A percentile compares a stretch with the other conserved stretches of the same genome.
Evolutionary conservation across 2,888 invertebrate species (phyloP).

Genomic region (Campoplex capitator): DNA sequence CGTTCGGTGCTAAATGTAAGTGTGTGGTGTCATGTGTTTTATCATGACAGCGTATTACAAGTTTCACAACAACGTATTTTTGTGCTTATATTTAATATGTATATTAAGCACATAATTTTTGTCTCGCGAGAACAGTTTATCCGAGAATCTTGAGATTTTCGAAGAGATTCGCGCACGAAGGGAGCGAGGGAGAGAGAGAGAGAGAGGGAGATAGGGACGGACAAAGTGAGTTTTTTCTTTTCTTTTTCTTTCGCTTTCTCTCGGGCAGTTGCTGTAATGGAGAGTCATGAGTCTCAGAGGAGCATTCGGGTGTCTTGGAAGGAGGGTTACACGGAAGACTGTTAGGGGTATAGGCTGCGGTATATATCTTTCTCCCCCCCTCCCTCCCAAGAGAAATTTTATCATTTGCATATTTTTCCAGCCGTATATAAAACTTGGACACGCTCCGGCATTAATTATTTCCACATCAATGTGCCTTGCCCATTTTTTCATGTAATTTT

Average conservation of each 20-base stretch:
- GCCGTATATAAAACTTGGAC: slow-evolving; percentile 19
- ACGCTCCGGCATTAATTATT: slow-evolving; percentile 34
- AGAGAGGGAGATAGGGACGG: not conserved
- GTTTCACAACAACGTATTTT: not conserved
- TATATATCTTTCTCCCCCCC: not conserved
- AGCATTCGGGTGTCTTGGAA: slow-evolving; percentile 61
- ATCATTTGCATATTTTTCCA: slow-evolving; percentile 36
- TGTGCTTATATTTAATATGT: slow-evolving; percentile 35
- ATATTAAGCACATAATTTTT: slow-evolving; percentile 39
- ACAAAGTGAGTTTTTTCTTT: slow-evolving; percentile 2
- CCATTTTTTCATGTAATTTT: slow-evolving; percentile 1
- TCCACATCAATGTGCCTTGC: slow-evolving; percentile 16
- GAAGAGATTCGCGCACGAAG: not conserved
- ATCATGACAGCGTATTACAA: not conserved
- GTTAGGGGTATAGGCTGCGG: slow-evolving; percentile 9
- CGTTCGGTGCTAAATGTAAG: not conserved
- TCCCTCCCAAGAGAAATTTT: slow-evolving; percentile 36
- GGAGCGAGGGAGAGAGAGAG: not conserved
- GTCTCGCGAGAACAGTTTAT: slow-evolving; percentile 60
- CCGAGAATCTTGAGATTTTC: slow-evolving; percentile 47
- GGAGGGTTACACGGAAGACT: slow-evolving; percentile 29
- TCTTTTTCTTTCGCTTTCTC: slow-evolving; percentile 10
- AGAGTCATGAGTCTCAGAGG: slow-evolving; percentile 68
- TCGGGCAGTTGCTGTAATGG: slow-evolving; percentile 64
- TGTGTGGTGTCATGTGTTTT: not conserved